phyloP scores from a whole-genome alignment of 2,797 vertebrate species.

The Clarias laeviceps region DNA sequence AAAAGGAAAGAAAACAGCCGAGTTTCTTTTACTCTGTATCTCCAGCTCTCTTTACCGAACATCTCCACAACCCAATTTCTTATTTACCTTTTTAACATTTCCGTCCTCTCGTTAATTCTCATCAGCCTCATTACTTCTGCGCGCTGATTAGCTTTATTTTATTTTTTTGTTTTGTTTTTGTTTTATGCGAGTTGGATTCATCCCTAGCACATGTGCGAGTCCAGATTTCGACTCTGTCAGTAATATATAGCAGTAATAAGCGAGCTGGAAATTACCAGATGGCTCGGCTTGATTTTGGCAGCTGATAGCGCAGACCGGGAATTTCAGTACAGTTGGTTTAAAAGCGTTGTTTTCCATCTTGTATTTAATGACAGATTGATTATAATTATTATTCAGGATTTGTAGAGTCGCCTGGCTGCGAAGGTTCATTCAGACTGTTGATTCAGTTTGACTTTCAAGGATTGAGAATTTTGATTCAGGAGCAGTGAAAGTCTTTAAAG shows the following conservation, averaged over 20 bases:
- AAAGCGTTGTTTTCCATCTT: background rate
- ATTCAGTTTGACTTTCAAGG: too few species aligned
- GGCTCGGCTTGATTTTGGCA: background rate
- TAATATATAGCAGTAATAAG: background rate
- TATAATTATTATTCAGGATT: background rate
- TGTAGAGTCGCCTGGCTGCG: background rate
- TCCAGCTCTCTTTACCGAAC: background rate
- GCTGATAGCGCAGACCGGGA: background rate
- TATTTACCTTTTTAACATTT: background rate
- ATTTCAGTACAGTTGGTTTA: background rate
- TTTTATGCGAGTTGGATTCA: background rate
- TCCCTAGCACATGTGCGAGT: background rate
- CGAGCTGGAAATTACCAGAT: slow-evolving; percentile 8
- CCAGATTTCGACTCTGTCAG: background rate
- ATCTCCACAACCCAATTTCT: too few species aligned
- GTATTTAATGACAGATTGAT: background rate
- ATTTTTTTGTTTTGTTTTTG: background rate
- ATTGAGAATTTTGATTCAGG: too few species aligned
- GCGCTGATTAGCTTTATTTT: background rate
- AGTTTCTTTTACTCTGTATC: background rate
- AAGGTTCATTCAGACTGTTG: too few species aligned
- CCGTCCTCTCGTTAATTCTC: too few species aligned
- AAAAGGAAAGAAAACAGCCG: background rate
- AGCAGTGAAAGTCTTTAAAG: too few species aligned
- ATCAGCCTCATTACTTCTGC: background rate